Percentiles rank a stretch among this genome's conserved stretches.
phyloP scores from a whole-genome alignment of 1,140 invertebrate genomes.

The Sitobion miscanthi region DNA sequence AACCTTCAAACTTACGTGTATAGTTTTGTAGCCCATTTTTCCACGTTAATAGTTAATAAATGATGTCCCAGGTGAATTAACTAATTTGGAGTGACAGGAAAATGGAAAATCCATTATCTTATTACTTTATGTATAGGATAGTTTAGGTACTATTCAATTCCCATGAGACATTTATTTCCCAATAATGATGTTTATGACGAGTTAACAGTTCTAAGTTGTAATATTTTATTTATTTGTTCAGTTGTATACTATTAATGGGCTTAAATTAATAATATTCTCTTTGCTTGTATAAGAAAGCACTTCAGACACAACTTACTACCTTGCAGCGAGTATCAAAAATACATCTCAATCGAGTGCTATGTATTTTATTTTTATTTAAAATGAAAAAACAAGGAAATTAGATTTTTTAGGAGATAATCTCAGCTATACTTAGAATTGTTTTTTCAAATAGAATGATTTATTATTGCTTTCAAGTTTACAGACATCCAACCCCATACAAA shows the following conservation, averaged over 20 bases:
- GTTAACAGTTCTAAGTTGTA: neutral
- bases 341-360: neutral
- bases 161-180: neutral
- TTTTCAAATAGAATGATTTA: constrained; percentile 5
- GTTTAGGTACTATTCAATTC: neutral
- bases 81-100: constrained; percentile 23
- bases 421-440: neutral
- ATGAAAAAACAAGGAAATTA: neutral
- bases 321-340: neutral
- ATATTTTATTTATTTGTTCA: constrained; percentile 7
- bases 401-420: neutral
- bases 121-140: constrained; percentile 1
- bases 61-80: neutral
- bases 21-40: neutral
- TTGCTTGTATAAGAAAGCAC: neutral
- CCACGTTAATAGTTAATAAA: constrained; percentile 10
- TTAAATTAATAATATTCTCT: constrained; percentile 4
- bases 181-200: constrained; percentile 5
- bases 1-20: neutral
- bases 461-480: neutral
- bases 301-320: neutral
- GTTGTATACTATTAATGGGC: neutral
- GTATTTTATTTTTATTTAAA: neutral
- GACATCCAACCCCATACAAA: neutral
- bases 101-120: constrained; percentile 26